A percentile compares a stretch with the other conserved stretches of the same genome.
These are phyloP conservation scores for Neodontobutis hainanensis DNA, from an alignment of 2,113 vertebrate genomes.

Conservation along the genomic window DNA sequence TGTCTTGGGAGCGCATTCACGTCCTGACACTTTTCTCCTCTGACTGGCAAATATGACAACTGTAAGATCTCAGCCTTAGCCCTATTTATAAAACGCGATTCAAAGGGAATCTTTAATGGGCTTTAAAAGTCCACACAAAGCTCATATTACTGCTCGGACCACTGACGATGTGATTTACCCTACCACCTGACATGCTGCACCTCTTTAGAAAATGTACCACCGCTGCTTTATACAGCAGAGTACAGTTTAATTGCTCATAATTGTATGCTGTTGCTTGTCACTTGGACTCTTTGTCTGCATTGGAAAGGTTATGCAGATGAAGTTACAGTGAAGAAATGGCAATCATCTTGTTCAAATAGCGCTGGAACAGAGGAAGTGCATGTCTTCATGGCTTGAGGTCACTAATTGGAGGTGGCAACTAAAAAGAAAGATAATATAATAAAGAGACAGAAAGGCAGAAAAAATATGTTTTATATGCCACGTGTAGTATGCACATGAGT, in stretches of 20 bases:
- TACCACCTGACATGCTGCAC: constrained; percentile 32
- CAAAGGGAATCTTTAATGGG: constrained; percentile 54
- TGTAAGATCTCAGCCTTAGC: constrained; percentile 46
- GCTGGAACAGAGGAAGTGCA: not conserved
- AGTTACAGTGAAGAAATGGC: constrained; percentile 24
- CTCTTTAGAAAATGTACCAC: constrained; percentile 32
- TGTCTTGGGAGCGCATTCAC: constrained; percentile 50
- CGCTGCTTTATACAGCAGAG: not conserved
- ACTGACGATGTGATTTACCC: constrained; percentile 38
- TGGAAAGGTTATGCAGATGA: constrained; percentile 12
- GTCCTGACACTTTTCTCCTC: constrained; percentile 55
- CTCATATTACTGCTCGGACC: constrained; percentile 28
- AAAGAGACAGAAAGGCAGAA: not conserved
- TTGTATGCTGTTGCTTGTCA: constrained; percentile 20
- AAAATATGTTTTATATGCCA: not conserved
- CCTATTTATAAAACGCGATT: constrained; percentile 43
- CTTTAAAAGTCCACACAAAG: constrained; percentile 31
- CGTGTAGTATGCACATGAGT: constrained; percentile 11
- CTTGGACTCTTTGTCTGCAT: not conserved
- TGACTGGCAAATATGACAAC: constrained; percentile 64
- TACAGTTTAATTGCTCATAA: constrained; percentile 17
- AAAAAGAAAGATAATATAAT: constrained; percentile 2
- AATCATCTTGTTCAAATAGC: constrained; percentile 37
- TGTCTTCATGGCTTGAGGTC: constrained; percentile 19
- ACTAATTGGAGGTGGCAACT: constrained; percentile 26